These are phyloP conservation scores for Hydrochoerus hydrochaeris DNA, from an alignment of 2,113 vertebrate species.

Conservation along the genomic window DNA sequence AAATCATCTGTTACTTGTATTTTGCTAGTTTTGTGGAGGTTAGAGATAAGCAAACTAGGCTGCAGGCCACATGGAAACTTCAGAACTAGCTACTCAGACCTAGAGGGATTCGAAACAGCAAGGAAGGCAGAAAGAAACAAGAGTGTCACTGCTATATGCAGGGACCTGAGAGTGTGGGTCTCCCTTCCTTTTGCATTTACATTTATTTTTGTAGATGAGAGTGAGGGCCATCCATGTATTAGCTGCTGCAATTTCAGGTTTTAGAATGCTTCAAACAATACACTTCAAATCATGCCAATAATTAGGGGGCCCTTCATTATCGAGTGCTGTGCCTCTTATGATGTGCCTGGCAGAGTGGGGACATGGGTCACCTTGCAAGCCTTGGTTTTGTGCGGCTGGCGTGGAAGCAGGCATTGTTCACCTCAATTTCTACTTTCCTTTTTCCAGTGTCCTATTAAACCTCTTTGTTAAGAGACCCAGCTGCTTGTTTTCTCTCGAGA, in stretches of 20 bases:
- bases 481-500: conserved; percentile 79
- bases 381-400: conserved; percentile 59
- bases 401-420: conserved; percentile 56
- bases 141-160: fast-evolving
- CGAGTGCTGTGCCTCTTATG: background rate
- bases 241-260: conserved; percentile 53
- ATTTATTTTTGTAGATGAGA: conserved; percentile 59
- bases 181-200: conserved; percentile 22
- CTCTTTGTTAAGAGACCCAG: conserved; percentile 77
- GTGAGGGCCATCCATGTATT: background rate
- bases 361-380: conserved; percentile 4
- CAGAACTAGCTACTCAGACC: background rate
- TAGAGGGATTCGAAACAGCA: background rate
- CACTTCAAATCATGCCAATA: conserved; percentile 36
- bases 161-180: background rate
- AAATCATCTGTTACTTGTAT: conserved; percentile 66
- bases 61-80: conserved; percentile 49
- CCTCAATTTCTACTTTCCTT: conserved; percentile 62
- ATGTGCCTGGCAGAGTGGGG: background rate
- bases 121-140: conserved; percentile 2
- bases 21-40: conserved; percentile 60
- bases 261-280: conserved; percentile 70
- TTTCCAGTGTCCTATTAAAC: conserved; percentile 64
- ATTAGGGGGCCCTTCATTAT: conserved; percentile 47
- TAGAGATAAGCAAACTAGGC: conserved; percentile 30